These are phyloP conservation scores for Pholis gunnellus DNA, from an alignment of 2,113 vertebrate species.

Conservation along the genomic window DNA sequence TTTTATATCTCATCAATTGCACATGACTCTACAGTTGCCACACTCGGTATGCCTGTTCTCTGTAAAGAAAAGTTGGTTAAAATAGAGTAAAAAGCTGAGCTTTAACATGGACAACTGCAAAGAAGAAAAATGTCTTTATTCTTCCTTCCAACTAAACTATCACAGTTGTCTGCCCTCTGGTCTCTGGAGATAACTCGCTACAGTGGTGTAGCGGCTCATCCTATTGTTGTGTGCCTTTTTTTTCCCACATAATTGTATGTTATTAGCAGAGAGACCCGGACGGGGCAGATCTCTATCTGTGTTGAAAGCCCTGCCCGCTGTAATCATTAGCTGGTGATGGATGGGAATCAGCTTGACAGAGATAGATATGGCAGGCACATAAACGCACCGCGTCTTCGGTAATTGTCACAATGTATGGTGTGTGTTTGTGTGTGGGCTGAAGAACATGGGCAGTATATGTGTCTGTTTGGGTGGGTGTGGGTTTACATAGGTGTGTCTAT, in stretches of 20 bases:
- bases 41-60: not conserved
- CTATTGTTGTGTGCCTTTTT: constrained; percentile 30
- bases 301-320: constrained; percentile 56
- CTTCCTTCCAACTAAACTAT: not conserved
- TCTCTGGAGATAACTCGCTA: constrained; percentile 20
- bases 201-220: constrained; percentile 10
- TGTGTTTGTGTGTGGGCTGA: constrained; percentile 4
- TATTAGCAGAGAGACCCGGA: constrained; percentile 49
- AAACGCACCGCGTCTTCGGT: constrained; percentile 18
- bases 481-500: constrained; percentile 27
- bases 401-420: constrained; percentile 28
- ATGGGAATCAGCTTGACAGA: constrained; percentile 52
- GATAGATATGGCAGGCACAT: constrained; percentile 27
- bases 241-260: constrained; percentile 53
- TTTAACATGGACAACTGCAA: not conserved
- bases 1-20: not conserved
- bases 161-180: constrained; percentile 12
- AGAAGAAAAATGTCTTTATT: not conserved
- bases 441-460: not conserved
- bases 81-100: not conserved
- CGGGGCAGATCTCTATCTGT: constrained; percentile 46
- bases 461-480: not conserved
- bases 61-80: not conserved
- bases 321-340: constrained; percentile 67
- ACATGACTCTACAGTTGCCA: not conserved